Base-by-base conservation (phyloP, 1,140 invertebrate genomes). In the Micrasema minimum region DNA sequence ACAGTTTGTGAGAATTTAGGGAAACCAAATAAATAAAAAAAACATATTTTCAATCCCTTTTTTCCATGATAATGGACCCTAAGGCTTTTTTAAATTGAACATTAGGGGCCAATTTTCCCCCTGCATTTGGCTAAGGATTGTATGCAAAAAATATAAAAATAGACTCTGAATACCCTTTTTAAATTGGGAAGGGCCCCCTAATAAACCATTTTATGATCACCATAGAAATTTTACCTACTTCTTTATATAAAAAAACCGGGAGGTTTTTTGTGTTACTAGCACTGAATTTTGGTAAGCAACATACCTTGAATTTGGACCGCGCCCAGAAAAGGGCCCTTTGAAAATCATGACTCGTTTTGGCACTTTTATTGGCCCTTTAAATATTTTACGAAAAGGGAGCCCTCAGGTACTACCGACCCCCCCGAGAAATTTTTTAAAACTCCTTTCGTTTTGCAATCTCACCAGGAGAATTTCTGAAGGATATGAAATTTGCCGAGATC, bases 401-500 rank as follows among this genome's bases (percentile, higher is more conserved):
- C 41, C 41, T 45, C 41, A 45, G 11, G 41, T 2, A 45, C 41
- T 45, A 45, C 41, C 2, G 11, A 45, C 41, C 11, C 41, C 41
- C 2, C 41, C 41, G 41, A 45, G 41, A 2, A 45, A 45, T 45
- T 45, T 45, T n/a, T 45, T 2, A n/a, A 45, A 45, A 2, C 11
- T 11, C 41, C 2, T 45, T 45, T 45, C 11, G 41, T 11, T 45
- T n/a, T 45, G 11, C 2, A 45, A 45, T 45, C 41, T 45, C 41
- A 45, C 41, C 41, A 45, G 41, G 11, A 45, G 41, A 45, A n/a
- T n/a, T 45, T 45, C 41, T 45, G 41, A 45, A 45, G 41, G 41
- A 45, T 45, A 45, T 45, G 41, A 45, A 45, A 45, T 45, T 45
- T 45, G 41, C 41, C n/a, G 41, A 45, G 41, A 45, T 45, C 11